Percentiles rank a stretch among this genome's conserved stretches.
Evolutionary conservation across 92 coral and sea anemone genomes (phyloP).

Genomic region (Umimayanthus chanpuru): DNA sequence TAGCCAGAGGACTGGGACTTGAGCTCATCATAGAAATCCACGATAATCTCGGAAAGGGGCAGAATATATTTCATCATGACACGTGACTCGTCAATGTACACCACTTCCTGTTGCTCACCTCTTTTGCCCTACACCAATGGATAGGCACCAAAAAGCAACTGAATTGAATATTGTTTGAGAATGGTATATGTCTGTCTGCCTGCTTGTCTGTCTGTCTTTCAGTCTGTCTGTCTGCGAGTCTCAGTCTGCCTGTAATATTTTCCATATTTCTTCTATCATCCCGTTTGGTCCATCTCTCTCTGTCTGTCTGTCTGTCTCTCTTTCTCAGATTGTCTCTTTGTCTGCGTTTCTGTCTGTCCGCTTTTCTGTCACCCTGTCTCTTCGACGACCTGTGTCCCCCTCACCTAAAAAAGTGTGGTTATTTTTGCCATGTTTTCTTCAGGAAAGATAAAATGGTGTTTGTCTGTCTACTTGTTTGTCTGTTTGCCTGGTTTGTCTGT

Average conservation of each 20-base stretch:
- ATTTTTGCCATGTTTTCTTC: slow-evolving; percentile 88
- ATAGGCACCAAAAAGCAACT: not conserved
- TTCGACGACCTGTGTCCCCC: not conserved
- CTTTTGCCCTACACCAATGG: slow-evolving; percentile 61
- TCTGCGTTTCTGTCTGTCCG: not conserved
- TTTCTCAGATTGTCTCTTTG: not conserved
- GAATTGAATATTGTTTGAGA: not conserved
- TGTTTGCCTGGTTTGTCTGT: not conserved
- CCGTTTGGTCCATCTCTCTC: not conserved
- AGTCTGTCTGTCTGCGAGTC: not conserved
- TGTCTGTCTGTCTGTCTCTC: not conserved
- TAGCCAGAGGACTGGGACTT: slow-evolving; percentile 94
- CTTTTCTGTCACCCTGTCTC: not conserved
- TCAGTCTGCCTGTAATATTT: not conserved
- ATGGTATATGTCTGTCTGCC: not conserved
- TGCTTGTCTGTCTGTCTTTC: not conserved
- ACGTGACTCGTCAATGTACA: slow-evolving; percentile 91
- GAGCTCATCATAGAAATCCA: slow-evolving; percentile 93
- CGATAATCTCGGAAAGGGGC: slow-evolving; percentile 87
- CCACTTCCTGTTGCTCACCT: slow-evolving; percentile 88
- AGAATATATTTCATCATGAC: slow-evolving; percentile 89
- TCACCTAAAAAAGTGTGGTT: slow-evolving; percentile 89
- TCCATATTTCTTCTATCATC: not conserved
- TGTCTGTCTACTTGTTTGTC: not conserved
- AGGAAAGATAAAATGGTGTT: slow-evolving; percentile 60